These are phyloP conservation scores for Dermatophagoides farinae DNA, from an alignment of 1,140 invertebrate species.

Conservation along the genomic window DNA sequence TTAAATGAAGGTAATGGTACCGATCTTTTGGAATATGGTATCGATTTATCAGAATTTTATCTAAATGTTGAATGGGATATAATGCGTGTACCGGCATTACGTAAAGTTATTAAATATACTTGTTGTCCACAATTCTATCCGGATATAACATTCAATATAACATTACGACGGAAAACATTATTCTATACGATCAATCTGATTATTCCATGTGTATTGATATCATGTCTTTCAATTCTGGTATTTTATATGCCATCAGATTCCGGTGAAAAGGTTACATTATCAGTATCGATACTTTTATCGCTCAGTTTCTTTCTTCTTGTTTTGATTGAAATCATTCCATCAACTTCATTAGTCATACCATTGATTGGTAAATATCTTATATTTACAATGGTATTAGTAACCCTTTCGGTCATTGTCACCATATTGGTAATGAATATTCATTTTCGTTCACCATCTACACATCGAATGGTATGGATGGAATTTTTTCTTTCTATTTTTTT, in stretches of 20 bases:
- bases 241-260: constrained; percentile 97
- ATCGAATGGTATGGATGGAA: constrained; percentile 43
- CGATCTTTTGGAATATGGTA: constrained; percentile 24
- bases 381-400: constrained; percentile 95
- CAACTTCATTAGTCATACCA: constrained; percentile 86
- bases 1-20: neutral
- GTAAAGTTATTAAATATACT: constrained; percentile 46
- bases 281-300: constrained; percentile 74
- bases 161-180: constrained; percentile 77
- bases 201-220: constrained; percentile 83
- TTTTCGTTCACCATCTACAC: constrained; percentile 92
- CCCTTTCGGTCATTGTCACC: constrained; percentile 77
- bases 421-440: constrained; percentile 97
- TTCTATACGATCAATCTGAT: constrained; percentile 95
- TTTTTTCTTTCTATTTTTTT: neutral
- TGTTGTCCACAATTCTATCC: constrained; percentile 48
- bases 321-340: constrained; percentile 93
- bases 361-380: constrained; percentile 91
- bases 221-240: constrained; percentile 87
- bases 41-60: constrained; percentile 80
- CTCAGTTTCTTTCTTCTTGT: constrained; percentile 97
- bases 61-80: constrained; percentile 95
- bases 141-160: constrained; percentile 91
- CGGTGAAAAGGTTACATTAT: constrained; percentile 52
- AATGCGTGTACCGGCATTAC: constrained; percentile 71